Evolutionary conservation across 2,113 vertebrate genomes (phyloP), one percentile per base, ranked within the genome.

Genomic region (Propithecus coquereli): DNA sequence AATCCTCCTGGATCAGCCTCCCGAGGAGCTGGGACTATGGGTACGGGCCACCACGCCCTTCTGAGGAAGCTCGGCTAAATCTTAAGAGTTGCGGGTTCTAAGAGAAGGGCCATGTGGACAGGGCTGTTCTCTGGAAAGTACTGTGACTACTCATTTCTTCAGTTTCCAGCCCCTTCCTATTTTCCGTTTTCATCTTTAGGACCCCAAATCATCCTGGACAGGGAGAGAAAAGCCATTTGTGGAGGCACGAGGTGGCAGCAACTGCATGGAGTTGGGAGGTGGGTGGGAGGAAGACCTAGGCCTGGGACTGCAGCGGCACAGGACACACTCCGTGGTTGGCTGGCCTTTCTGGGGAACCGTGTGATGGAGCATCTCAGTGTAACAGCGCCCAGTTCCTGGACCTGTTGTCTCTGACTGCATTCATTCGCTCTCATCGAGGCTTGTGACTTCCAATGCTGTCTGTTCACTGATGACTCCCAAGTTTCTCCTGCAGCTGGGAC

Each of bases 161-260:
- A 10, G 32, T 37, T 68, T 87, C 71, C 22, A 45, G 65, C 43
- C 32, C 7, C 13, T 74, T 57, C 5, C 34, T 63, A 5, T 80
- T 84, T 93, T 91, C 61, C 61, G 30, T 63, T 63, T 82, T 89
- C 34, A 82, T 90, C 73, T 91, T 91, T 68, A 91, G 22, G 17
- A n/a, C 10, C 68, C 54, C 34, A 86, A 25, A 87, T 90, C 77
- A 54, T 66, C 54, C 66, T 96, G 68, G 45, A 6, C 61, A 76
- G n/a, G n/a, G 47, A 82, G 12, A 70, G 22, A 57, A 73, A 90
- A 87, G 45, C 2, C 68, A 76, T 52, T 59, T 86, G 57, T 63
- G 61, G 61, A 63, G 43, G 40, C 40, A 43, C 40, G 40, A 43
- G 66, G 22, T 13, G 23, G 66, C 40, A 63, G 16, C 2, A 23